phyloP scores from a whole-genome alignment of 2,113 vertebrate species.

The Murina feae region DNA sequence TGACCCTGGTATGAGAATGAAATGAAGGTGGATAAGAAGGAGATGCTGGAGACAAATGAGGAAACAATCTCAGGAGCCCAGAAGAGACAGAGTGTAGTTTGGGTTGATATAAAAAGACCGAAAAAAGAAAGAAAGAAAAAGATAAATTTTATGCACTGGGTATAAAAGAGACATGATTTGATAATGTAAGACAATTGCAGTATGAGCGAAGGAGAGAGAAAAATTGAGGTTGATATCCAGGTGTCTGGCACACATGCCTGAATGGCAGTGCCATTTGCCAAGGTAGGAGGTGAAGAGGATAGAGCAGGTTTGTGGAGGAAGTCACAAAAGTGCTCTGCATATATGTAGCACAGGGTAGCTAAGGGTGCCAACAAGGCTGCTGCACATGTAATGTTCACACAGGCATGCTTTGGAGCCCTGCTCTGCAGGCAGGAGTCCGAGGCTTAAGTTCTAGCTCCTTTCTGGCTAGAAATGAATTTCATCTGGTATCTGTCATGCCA shows the following conservation, averaged over 20 bases:
- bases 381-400: neutral
- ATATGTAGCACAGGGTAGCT: neutral
- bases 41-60: neutral
- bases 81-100: neutral
- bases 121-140: neutral
- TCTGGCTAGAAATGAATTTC: constrained; percentile 18
- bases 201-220: neutral
- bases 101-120: neutral
- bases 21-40: neutral
- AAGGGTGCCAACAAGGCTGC: neutral
- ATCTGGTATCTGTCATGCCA: neutral
- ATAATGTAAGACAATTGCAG: neutral
- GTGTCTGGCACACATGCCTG: neutral
- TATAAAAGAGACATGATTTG: neutral
- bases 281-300: neutral
- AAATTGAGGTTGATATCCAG: neutral
- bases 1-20: neutral
- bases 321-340: neutral
- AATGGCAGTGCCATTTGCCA: neutral
- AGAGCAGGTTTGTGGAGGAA: neutral
- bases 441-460: neutral
- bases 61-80: neutral
- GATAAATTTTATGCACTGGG: neutral
- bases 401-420: neutral
- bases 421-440: neutral